Conservation (phyloP, 2,888 invertebrate species). For the Hypolimnas misippus region DNA sequence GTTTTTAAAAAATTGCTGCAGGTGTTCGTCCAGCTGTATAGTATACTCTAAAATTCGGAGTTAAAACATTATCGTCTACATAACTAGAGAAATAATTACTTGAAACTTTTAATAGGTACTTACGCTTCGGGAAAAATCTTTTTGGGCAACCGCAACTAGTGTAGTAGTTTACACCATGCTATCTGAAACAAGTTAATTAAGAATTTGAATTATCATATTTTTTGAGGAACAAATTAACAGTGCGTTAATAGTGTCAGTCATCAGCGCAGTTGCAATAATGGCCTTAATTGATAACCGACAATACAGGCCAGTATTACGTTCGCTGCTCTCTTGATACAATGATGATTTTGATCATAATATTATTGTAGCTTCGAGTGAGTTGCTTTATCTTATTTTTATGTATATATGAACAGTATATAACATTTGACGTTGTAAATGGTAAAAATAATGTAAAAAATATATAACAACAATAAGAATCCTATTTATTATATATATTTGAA, state of each 20-base stretch:
- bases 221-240: slow-evolving; percentile 36
- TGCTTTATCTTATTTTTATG: too few relatives aligned
- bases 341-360: slow-evolving; percentile 1
- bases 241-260: slow-evolving; percentile 46
- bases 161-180: slow-evolving; percentile 59
- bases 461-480: too few relatives aligned
- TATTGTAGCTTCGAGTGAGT: too few relatives aligned
- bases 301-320: slow-evolving; percentile 22
- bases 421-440: too few relatives aligned
- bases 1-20: background rate
- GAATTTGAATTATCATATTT: slow-evolving; percentile 37
- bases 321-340: slow-evolving; percentile 2
- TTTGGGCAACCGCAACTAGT: slow-evolving; percentile 46
- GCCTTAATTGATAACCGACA: slow-evolving; percentile 47
- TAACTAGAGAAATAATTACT: background rate
- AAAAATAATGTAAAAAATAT: too few relatives aligned
- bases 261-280: slow-evolving; percentile 49
- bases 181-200: slow-evolving; percentile 61
- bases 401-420: too few relatives aligned
- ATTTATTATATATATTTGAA: too few relatives aligned
- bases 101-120: slow-evolving; percentile 28
- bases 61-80: background rate
- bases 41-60: background rate
- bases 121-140: slow-evolving; percentile 37
- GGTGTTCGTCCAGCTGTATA: background rate